Base-by-base conservation (phyloP, 2,797 vertebrate species). In the Myoxocephalus aenaeus region DNA sequence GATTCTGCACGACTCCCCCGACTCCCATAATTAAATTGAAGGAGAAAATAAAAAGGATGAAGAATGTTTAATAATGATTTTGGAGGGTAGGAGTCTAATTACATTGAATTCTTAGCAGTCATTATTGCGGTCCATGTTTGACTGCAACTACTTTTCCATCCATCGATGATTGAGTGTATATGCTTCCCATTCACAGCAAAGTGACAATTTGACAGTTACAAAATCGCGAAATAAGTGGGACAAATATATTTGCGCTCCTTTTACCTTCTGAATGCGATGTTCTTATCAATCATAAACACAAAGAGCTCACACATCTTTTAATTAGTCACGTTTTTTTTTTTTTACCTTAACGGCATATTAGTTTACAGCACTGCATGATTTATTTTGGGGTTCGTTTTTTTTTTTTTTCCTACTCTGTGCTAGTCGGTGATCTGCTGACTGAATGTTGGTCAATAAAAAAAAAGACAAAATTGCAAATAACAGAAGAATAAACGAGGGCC, bases 21-120 rank as follows among this genome's bases (percentile, higher is more conserved):
- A 79, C 69, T 78, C 77, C 51, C 46, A 48, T 87, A 82, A 89
- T 91, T 90, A 84, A 87, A 88, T 86, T 9, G 12, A 59, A 69
- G 57, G 17, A 44, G 25, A 54, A 25, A 56, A 56, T 27, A 51
- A 77, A 40, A 70, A 64, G 8, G 59, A 70, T 50, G 29, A 58
- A 22, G 29, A 70, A 65, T 61, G 40, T 71, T 72, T 34, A 73
- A 64, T 46, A 9, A 36, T 42, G 17, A 70, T 76, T 84, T 62
- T 58, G 7, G 67, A 70, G 40, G 15, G n/a, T 22, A 3, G 36
- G 76, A 58, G 57, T 65, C 13, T 54, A 62, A 75, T 82, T 80
- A 17, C 34, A 51, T 74, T 56, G 62, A 9, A 40, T 67, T 82
- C 12, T 70, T 22, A n/a, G 20, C 46, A 36, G 22, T 17, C 15